Evolutionary conservation across 35 echinoderm and acorn worm species (phyloP).

Genomic region (Holothuria glaberrima): DNA sequence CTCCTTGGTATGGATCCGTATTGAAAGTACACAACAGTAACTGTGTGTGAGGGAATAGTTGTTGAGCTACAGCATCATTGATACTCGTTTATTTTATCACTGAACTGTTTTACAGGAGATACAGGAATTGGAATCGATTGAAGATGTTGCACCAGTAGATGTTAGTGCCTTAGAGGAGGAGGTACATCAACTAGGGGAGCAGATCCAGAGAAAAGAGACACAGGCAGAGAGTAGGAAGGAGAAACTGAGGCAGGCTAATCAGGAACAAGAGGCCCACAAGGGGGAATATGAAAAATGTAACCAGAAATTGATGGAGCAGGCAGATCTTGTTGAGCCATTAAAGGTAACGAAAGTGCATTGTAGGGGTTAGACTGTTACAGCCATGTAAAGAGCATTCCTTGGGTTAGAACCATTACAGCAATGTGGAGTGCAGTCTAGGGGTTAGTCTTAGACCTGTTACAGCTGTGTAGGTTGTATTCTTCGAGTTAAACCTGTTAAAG

Average conservation of each 20-base stretch:
- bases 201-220: constrained; percentile 45
- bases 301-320: constrained; percentile 58
- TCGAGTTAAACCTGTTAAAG: too few relatives aligned
- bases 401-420: background rate
- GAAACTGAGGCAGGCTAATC: constrained; percentile 18
- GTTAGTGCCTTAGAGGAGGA: constrained; percentile 86
- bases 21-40: too few relatives aligned
- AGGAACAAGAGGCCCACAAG: constrained; percentile 39
- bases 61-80: too few relatives aligned
- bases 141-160: constrained; percentile 75
- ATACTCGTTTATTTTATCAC: background rate
- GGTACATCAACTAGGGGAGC: constrained; percentile 59
- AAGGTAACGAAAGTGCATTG: constrained; percentile 49
- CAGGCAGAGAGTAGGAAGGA: constrained; percentile 18
- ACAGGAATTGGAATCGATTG: constrained; percentile 63
- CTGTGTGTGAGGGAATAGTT: too few relatives aligned
- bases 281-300: constrained; percentile 44
- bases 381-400: too few relatives aligned
- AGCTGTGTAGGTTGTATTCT: too few relatives aligned
- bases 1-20: too few relatives aligned
- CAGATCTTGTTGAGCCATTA: constrained; percentile 75
- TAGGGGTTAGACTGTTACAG: background rate
- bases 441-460: too few relatives aligned
- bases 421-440: too few relatives aligned
- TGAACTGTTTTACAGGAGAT: constrained; percentile 64